Conservation (phyloP, 2,113 vertebrate genomes). For the Cavia aperea region DNA sequence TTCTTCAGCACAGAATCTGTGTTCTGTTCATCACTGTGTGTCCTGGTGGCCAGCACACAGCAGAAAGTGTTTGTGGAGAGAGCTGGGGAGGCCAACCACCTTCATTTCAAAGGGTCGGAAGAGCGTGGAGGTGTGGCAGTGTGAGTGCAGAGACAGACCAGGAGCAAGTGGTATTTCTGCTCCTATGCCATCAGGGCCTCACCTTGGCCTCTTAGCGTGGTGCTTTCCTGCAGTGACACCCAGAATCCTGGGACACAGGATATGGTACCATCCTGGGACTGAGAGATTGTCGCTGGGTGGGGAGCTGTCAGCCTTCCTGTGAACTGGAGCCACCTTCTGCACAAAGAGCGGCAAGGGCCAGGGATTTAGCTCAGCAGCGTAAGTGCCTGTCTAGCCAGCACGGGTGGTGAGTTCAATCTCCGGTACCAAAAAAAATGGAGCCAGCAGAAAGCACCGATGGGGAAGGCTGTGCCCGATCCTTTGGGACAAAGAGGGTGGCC, state of each 20-base stretch:
- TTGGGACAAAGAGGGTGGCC: fast-evolving
- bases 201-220: neutral
- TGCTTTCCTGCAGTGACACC: neutral
- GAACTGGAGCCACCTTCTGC: neutral
- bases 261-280: neutral
- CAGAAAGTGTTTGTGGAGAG: neutral
- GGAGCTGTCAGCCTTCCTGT: no score
- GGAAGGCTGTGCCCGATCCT: neutral
- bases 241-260: neutral
- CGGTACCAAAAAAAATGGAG: no score
- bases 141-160: neutral
- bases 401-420: no score
- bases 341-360: neutral
- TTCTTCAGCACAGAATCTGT: neutral
- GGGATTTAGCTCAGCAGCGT: no score
- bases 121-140: neutral
- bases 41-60: neutral
- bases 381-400: no score
- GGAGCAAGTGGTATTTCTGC: neutral
- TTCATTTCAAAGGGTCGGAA: neutral
- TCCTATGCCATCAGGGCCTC: neutral
- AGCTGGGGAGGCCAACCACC: neutral
- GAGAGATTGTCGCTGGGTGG: neutral
- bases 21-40: neutral
- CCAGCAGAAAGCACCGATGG: neutral